Evolutionary conservation across 2,888 invertebrate species (phyloP), one percentile per base, ranked within the genome.

Genomic region (Ophraella communa): DNA sequence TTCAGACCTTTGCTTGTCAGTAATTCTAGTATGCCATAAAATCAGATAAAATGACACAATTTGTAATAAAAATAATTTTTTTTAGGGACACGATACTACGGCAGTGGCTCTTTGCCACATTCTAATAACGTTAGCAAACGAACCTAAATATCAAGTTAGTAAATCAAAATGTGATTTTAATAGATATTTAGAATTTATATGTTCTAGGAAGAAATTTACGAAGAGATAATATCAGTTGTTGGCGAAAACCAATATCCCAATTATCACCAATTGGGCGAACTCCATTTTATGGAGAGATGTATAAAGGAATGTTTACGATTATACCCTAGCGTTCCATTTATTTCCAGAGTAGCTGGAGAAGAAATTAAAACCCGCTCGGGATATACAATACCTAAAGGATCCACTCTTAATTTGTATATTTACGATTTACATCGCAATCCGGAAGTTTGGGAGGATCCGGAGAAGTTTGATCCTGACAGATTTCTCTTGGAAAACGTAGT

Each of bases 31-130:
- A n/a, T n/a, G n/a, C n/a, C n/a, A n/a, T n/a, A n/a, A n/a, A n/a
- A n/a, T n/a, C n/a, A n/a, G n/a, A n/a, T n/a, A n/a, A n/a, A n/a
- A n/a, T n/a, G n/a, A n/a, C n/a, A n/a, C n/a, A n/a, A n/a, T 55
- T 17, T 45, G 18, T 4, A 27, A 8, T 4, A 8, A 8, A 30
- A 30, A 39, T 5, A n/a, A 7, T 2, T 30, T 24, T 49, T 65
- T 67, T 56, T 79, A 87, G 87, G 87, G 89, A 0, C 88, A 88
- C 72, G 89, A 89, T 65, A 89, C 89, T 0, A 87, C 88, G 0
- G 84, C 88, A 0, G 80, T 82, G 24, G 68, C 69, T 14, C 62
- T 76, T 23, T 72, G 68, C 21, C 73, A 71, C 56, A 64, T 68
- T 23, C 60, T 77, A 14, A 62, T 77, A 62, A 47, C 72, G 8